Evolutionary conservation across 2,888 invertebrate species (phyloP).

Genomic region (Callimorpha dominula): DNA sequence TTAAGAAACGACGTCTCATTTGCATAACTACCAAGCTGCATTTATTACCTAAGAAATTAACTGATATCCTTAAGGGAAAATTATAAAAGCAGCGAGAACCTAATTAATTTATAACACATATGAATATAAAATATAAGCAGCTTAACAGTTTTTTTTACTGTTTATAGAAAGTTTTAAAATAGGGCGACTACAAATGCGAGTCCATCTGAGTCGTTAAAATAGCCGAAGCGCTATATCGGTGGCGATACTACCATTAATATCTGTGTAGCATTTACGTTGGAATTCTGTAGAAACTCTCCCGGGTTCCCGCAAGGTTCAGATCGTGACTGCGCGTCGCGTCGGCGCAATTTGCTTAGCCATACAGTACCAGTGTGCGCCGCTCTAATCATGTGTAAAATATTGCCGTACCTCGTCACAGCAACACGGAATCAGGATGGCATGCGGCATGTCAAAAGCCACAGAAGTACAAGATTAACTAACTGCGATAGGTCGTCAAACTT

Average conservation of each 20-base stretch:
- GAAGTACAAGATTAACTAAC: conserved; percentile 78
- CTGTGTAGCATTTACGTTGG: conserved; percentile 82
- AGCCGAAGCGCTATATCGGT: conserved; percentile 57
- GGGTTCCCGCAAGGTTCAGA: conserved; percentile 84
- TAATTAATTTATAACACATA: conserved; percentile 55
- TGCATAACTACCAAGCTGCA: conserved; percentile 76
- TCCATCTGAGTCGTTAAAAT: conserved; percentile 38
- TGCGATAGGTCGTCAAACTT: conserved; percentile 69
- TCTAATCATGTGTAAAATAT: conserved; percentile 87
- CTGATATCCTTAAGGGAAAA: conserved; percentile 66
- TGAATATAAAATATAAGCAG: conserved; percentile 48
- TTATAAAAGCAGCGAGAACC: conserved; percentile 51
- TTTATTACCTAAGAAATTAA: conserved; percentile 67
- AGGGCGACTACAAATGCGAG: conserved; percentile 44
- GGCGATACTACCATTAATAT: conserved; percentile 80
- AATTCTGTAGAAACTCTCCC: conserved; percentile 83
- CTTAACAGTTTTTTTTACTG: conserved; percentile 45
- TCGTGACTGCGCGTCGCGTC: conserved; percentile 85
- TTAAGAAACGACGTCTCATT: conserved; percentile 73
- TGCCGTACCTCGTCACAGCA: conserved; percentile 78
- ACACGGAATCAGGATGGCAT: conserved; percentile 73
- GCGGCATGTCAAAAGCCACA: conserved; percentile 78
- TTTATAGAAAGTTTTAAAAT: conserved; percentile 56
- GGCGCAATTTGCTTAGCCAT: conserved; percentile 86
- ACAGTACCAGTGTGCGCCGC: conserved; percentile 77